These are phyloP conservation scores for Norana najaformis DNA, from an alignment of 2,888 invertebrate genomes.

Conservation along the genomic window DNA sequence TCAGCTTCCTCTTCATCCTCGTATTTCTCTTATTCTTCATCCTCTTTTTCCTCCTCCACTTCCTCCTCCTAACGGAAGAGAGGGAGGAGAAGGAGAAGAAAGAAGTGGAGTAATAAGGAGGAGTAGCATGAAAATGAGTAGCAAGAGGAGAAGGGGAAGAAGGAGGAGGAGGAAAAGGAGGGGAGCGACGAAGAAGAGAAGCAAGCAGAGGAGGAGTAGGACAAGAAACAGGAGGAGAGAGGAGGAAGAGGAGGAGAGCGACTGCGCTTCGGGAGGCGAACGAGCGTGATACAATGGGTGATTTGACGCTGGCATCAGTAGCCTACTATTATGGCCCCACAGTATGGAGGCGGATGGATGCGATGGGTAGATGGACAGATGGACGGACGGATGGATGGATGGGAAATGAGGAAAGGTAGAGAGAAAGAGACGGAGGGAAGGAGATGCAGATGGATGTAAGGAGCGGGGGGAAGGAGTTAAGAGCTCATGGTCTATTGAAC, in stretches of 20 bases:
- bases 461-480: not conserved
- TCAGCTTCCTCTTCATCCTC: too few relatives aligned
- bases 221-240: not conserved
- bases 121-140: not conserved
- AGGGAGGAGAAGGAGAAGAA: not conserved
- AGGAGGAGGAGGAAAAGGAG: not conserved
- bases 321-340: too few relatives aligned
- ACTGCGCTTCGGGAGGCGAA: too few relatives aligned
- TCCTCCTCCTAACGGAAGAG: not conserved
- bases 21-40: too few relatives aligned
- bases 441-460: not conserved
- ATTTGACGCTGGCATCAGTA: too few relatives aligned
- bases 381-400: not conserved
- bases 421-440: not conserved
- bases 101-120: not conserved
- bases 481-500: not conserved
- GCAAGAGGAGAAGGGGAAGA: not conserved
- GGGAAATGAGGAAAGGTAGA: not conserved
- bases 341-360: too few relatives aligned
- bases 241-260: too few relatives aligned
- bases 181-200: not conserved
- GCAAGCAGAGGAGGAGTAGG: not conserved
- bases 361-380: too few relatives aligned
- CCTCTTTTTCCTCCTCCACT: too few relatives aligned
- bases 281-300: too few relatives aligned